Conservation (phyloP, 2,113 vertebrate species). For the Leuciscus idus region DNA sequence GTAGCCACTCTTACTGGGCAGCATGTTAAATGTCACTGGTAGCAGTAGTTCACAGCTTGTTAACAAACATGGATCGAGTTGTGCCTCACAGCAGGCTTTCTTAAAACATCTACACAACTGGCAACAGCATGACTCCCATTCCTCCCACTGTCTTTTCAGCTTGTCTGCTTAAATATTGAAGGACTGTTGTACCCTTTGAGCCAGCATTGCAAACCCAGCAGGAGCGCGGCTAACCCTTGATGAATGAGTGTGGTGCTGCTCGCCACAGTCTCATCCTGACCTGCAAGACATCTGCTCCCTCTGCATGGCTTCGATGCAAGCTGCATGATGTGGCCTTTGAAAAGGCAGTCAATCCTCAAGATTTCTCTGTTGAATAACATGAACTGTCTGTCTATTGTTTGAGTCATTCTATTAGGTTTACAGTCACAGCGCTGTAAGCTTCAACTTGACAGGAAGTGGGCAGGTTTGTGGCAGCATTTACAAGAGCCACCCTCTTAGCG, state of each 20-base stretch:
- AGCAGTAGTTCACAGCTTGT: slow-evolving; percentile 55
- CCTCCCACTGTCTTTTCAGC: slow-evolving; percentile 24
- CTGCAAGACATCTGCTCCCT: slow-evolving; percentile 38
- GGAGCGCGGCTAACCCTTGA: slow-evolving; percentile 64
- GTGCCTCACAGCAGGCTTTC: slow-evolving; percentile 42
- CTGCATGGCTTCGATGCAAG: not conserved
- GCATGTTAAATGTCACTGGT: slow-evolving; percentile 28
- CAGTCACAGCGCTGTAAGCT: slow-evolving; percentile 24
- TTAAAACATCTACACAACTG: slow-evolving; percentile 42
- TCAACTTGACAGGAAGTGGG: slow-evolving; percentile 48
- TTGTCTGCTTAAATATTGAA: slow-evolving; percentile 60
- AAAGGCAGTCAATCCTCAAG: not conserved
- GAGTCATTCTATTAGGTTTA: slow-evolving; percentile 9
- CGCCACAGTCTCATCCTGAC: slow-evolving; percentile 59
- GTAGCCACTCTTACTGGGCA: slow-evolving; percentile 2
- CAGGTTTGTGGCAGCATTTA: slow-evolving; percentile 46
- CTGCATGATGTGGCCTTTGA: slow-evolving; percentile 5
- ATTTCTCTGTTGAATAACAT: slow-evolving; percentile 13
- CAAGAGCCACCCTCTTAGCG: slow-evolving; percentile 14
- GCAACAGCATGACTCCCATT: slow-evolving; percentile 30
- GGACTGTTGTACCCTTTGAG: slow-evolving; percentile 59
- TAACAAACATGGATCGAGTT: slow-evolving; percentile 53
- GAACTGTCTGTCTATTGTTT: not conserved
- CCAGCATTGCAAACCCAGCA: slow-evolving; percentile 56
- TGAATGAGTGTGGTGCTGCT: slow-evolving; percentile 72